A percentile compares a stretch with the other conserved stretches of the same genome.
phyloP scores from a whole-genome alignment of 2,113 vertebrate genomes.

The Heteronetta atricapilla region DNA sequence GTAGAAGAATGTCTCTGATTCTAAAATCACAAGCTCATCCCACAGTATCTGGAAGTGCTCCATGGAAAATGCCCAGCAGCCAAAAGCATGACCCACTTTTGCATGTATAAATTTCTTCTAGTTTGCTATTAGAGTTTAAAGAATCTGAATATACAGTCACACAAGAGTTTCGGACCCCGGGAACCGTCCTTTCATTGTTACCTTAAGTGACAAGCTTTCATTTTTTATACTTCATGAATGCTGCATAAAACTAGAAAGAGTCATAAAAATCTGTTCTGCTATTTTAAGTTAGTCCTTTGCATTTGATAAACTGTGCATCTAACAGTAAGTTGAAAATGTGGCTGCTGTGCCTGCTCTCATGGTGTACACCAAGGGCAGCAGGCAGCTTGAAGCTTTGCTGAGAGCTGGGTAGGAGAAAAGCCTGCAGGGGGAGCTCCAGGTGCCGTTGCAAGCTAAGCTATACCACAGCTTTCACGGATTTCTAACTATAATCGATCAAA shows the following conservation, averaged over 20 bases:
- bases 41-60: neutral
- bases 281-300: neutral
- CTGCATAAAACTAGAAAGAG: neutral
- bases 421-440: slow-evolving; percentile 45
- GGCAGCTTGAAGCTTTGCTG: neutral
- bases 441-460: neutral
- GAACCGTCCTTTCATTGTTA: neutral
- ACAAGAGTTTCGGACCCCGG: neutral
- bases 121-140: neutral
- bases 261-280: neutral
- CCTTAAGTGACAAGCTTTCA: neutral
- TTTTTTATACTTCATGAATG: neutral
- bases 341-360: neutral
- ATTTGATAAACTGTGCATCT: neutral
- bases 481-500: neutral
- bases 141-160: neutral
- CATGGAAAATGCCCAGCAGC: neutral
- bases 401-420: neutral
- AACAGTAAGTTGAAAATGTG: accelerated
- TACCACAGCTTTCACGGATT: accelerated
- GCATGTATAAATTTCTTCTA: neutral
- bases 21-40: neutral
- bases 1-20: neutral
- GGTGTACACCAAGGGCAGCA: accelerated
- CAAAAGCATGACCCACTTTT: neutral